phyloP scores from a whole-genome alignment of 2,888 invertebrate species.

The Gymnosoma rotundatum region DNA sequence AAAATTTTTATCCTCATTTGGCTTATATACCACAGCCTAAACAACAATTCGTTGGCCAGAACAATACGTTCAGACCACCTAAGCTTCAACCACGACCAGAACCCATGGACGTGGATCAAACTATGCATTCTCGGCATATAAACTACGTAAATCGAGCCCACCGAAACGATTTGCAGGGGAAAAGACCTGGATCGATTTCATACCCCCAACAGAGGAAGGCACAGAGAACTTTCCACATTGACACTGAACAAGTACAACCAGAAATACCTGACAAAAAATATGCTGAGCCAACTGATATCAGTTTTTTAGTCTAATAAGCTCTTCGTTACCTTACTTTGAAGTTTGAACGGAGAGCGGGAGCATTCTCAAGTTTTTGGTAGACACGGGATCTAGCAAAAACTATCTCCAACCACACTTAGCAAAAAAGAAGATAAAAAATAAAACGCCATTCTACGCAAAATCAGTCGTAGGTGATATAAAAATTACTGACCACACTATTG shows the following conservation, averaged over 20 bases:
- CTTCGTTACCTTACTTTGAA: constrained; percentile 3
- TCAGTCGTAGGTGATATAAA: too few relatives aligned
- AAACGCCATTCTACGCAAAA: too few relatives aligned
- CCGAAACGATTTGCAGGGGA: too few relatives aligned
- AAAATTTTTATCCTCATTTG: constrained; percentile 2
- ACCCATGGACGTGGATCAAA: constrained; percentile 11
- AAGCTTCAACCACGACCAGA: constrained; percentile 14
- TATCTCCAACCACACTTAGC: too few relatives aligned
- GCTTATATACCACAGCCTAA: constrained; percentile 9
- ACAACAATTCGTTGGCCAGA: background rate
- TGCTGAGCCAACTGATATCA: background rate
- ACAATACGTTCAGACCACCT: background rate
- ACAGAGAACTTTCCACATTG: constrained; percentile 3
- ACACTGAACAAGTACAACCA: background rate
- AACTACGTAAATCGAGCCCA: too few relatives aligned
- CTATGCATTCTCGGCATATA: constrained; percentile 24
- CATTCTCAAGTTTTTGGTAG: too few relatives aligned
- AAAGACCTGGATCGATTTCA: too few relatives aligned
- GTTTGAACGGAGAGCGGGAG: too few relatives aligned
- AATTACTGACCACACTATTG: too few relatives aligned
- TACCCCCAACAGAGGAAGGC: too few relatives aligned
- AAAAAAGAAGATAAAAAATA: too few relatives aligned
- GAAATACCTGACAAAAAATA: background rate
- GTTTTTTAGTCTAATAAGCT: constrained; percentile 13
- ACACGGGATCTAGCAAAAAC: too few relatives aligned